These are phyloP conservation scores for Macrosiphum euphorbiae DNA, from an alignment of 2,888 invertebrate species.

Conservation along the genomic window DNA sequence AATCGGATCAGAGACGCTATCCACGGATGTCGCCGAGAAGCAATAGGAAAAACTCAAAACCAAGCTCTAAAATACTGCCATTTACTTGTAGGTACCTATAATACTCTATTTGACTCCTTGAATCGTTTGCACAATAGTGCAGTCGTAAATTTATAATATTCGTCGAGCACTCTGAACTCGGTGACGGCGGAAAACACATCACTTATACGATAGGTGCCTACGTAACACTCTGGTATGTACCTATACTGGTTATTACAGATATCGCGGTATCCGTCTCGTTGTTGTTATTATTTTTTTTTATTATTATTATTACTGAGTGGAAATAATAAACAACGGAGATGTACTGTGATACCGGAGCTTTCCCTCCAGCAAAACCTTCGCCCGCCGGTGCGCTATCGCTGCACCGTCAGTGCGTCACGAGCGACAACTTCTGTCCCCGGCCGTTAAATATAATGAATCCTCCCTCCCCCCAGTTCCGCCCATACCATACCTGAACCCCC, in stretches of 20 bases:
- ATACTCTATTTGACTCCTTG: background rate
- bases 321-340: background rate
- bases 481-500: no score
- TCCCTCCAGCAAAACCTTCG: background rate
- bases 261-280: background rate
- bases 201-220: background rate
- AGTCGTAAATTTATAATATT: background rate
- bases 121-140: background rate
- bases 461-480: background rate
- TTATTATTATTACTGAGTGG: background rate
- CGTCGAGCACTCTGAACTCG: background rate
- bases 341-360: background rate
- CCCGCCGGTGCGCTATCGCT: background rate
- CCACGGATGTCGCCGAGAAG: background rate
- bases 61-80: background rate
- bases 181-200: background rate
- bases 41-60: background rate
- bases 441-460: constrained; percentile 23
- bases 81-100: background rate
- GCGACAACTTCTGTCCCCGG: background rate
- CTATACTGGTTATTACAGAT: background rate
- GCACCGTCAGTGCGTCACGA: background rate
- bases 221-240: background rate
- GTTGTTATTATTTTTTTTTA: background rate
- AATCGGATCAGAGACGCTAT: background rate